Evolutionary conservation across 2,797 vertebrate genomes (phyloP).

Genomic region (Myripristis jacobus): DNA sequence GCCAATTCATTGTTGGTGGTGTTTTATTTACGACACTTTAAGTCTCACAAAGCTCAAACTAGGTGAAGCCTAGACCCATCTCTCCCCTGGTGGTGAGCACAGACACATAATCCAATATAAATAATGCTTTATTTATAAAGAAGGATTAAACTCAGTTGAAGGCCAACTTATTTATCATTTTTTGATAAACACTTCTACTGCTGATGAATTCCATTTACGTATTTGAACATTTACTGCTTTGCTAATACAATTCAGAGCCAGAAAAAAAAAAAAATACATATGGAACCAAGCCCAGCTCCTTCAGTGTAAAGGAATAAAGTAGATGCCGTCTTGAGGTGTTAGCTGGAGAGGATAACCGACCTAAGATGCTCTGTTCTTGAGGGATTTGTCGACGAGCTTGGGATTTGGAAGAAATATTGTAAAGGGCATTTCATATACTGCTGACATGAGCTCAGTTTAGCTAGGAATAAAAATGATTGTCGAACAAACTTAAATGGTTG

Average conservation of each 20-base stretch:
- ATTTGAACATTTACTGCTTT: not conserved
- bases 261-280: not conserved
- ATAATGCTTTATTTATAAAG: not conserved
- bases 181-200: no score
- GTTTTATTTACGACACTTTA: no score
- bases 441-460: not conserved
- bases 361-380: slow-evolving; percentile 7
- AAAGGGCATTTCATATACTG: no score
- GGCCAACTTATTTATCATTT: no score
- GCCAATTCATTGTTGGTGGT: no score
- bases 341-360: not conserved
- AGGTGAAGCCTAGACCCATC: not conserved
- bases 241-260: not conserved
- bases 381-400: not conserved
- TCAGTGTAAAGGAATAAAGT: not conserved
- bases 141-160: no score
- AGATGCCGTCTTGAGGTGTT: slow-evolving; percentile 3
- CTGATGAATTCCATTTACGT: not conserved
- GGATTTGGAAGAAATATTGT: no score
- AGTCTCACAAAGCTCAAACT: no score
- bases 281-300: not conserved
- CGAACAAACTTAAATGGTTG: not conserved
- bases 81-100: not conserved
- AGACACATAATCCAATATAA: not conserved
- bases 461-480: not conserved